Evolutionary conservation across 2,113 vertebrate genomes (phyloP).

Genomic region (Dipodomys spectabilis): DNA sequence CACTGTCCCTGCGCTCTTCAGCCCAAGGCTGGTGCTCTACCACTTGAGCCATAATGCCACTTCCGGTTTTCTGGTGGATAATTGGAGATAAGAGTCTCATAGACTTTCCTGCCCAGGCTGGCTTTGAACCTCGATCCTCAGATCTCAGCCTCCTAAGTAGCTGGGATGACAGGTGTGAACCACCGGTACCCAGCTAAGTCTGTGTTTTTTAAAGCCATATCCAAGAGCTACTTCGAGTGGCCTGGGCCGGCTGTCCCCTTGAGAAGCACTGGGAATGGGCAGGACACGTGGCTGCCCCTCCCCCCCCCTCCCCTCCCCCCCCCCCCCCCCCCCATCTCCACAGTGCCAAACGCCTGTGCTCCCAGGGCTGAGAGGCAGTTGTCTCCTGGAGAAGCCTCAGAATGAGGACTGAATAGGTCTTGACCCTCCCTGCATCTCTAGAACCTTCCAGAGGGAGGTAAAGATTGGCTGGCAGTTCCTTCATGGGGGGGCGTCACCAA

Average conservation of each 20-base stretch:
- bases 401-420: not conserved
- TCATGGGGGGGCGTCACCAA: not conserved
- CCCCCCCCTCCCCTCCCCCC: rapidly evolving
- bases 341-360: not conserved
- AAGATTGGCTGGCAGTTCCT: not conserved
- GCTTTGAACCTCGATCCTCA: too few species aligned
- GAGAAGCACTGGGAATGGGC: not conserved
- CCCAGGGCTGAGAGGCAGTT: not conserved
- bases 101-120: too few species aligned
- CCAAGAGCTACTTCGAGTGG: not conserved
- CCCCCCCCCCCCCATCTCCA: rapidly evolving
- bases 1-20: too few species aligned
- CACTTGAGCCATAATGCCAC: not conserved
- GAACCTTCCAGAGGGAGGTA: not conserved
- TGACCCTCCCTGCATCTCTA: not conserved
- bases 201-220: not conserved
- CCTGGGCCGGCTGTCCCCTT: not conserved
- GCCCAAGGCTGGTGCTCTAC: too few species aligned
- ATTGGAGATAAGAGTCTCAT: too few species aligned
- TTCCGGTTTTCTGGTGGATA: too few species aligned
- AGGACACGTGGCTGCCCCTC: not conserved
- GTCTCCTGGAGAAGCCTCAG: not conserved
- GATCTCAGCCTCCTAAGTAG: too few species aligned
- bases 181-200: not conserved
- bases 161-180: too few species aligned